Evolutionary conservation across 2,888 invertebrate genomes (phyloP).

Genomic region (Panopea generosa): DNA sequence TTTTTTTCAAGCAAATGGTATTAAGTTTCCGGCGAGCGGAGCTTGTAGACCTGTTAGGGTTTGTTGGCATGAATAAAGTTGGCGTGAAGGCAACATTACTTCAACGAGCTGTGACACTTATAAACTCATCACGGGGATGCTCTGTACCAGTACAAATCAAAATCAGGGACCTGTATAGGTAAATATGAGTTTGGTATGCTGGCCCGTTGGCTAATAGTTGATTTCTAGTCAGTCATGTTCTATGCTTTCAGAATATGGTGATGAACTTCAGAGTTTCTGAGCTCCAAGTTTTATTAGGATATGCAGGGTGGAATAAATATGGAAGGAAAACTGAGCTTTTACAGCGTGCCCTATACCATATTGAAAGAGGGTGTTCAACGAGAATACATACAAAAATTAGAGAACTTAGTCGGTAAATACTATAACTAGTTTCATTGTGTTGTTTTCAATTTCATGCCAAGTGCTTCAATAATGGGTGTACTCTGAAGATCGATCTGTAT

Average conservation of each 20-base stretch:
- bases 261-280: constrained; percentile 93
- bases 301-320: constrained; percentile 91
- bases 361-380: constrained; percentile 88
- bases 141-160: constrained; percentile 89
- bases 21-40: constrained; percentile 93
- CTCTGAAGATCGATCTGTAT: too few species aligned
- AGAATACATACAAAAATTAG: constrained; percentile 89
- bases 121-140: constrained; percentile 86
- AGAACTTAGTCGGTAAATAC: constrained; percentile 88
- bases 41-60: constrained; percentile 92
- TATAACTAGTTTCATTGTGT: background rate
- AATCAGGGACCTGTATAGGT: constrained; percentile 89
- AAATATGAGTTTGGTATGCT: constrained; percentile 39
- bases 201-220: background rate
- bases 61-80: constrained; percentile 91
- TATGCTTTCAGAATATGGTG: constrained; percentile 86
- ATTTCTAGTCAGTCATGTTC: constrained; percentile 9
- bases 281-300: constrained; percentile 93
- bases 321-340: constrained; percentile 93
- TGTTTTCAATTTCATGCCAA: background rate
- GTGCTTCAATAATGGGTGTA: too few species aligned
- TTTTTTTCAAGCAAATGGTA: constrained; percentile 86
- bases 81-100: constrained; percentile 93
- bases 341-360: constrained; percentile 90
- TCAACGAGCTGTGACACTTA: constrained; percentile 90